These are phyloP conservation scores for Sorex fumeus DNA, from an alignment of 2,113 vertebrate genomes.

Conservation along the genomic window DNA sequence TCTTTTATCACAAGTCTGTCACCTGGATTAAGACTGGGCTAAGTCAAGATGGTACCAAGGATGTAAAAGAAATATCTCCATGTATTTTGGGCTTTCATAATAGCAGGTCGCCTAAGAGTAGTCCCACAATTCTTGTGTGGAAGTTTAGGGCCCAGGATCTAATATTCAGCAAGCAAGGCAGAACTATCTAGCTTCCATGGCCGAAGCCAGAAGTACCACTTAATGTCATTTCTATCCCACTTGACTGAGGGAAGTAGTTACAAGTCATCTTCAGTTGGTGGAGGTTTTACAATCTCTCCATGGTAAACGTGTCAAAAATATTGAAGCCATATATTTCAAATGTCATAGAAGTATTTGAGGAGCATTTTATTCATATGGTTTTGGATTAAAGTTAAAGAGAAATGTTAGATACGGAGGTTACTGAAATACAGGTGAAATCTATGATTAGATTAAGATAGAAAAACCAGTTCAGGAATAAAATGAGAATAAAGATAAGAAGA, in stretches of 20 bases:
- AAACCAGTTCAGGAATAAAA: background rate
- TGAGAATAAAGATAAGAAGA: background rate
- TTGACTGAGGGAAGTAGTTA: background rate
- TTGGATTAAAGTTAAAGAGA: slow-evolving; percentile 47
- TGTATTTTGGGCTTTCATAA: background rate
- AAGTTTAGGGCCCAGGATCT: background rate
- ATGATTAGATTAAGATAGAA: slow-evolving; percentile 24
- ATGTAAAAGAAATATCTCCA: background rate
- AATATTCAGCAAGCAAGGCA: background rate
- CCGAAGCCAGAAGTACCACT: background rate
- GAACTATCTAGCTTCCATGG: slow-evolving; percentile 16
- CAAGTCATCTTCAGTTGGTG: background rate
- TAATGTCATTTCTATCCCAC: background rate
- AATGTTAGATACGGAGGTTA: background rate
- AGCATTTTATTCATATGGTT: slow-evolving; percentile 35
- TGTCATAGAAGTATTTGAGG: background rate
- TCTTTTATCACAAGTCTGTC: slow-evolving; percentile 32
- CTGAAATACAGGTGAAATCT: slow-evolving; percentile 24
- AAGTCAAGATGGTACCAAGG: background rate
- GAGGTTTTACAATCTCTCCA: background rate
- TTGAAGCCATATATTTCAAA: slow-evolving; percentile 32
- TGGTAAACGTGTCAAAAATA: background rate
- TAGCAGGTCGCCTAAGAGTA: background rate
- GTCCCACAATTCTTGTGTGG: background rate
- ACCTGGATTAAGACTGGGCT: background rate